A percentile compares a stretch with the other conserved stretches of the same genome.
These are phyloP conservation scores for Melipona quadrifasciata DNA, from an alignment of 1,140 invertebrate genomes.

Conservation along the genomic window DNA sequence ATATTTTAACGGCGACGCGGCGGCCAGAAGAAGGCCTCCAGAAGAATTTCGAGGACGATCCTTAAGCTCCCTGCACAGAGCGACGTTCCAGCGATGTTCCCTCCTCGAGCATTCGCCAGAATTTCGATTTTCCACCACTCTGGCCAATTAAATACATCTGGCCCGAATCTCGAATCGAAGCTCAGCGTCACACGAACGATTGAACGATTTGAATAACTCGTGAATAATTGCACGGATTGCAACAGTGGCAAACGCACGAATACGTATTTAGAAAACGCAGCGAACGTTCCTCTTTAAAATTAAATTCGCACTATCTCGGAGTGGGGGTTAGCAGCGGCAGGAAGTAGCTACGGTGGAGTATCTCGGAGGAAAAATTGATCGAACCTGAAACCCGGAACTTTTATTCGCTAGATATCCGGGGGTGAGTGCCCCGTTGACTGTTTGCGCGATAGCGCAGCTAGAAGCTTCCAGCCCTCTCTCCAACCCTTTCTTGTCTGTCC, in stretches of 20 bases:
- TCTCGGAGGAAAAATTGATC: neutral
- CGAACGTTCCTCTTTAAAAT: neutral
- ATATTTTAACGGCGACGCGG: conserved; percentile 65
- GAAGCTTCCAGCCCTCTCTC: conserved; percentile 51
- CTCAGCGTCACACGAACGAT: conserved; percentile 8
- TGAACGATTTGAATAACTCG: neutral
- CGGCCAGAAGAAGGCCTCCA: neutral
- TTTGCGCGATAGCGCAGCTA: conserved; percentile 72
- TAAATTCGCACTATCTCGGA: neutral
- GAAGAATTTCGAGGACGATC: conserved; percentile 58
- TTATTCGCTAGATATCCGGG: conserved; percentile 76
- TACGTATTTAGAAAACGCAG: neutral
- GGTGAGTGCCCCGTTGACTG: conserved; percentile 74
- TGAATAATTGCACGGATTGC: neutral
- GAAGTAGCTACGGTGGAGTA: neutral
- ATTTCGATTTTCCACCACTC: no score
- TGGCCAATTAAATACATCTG: no score
- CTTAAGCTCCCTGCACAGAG: conserved; percentile 35
- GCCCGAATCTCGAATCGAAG: no score
- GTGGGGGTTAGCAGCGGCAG: neutral
- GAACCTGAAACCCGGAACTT: conserved; percentile 55
- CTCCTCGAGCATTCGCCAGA: no score
- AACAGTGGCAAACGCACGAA: neutral
- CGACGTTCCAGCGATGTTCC: neutral
- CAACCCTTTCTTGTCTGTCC: conserved; percentile 53